Conservation (phyloP, 2,888 invertebrate species). For the Myopa tessellatipennis region DNA sequence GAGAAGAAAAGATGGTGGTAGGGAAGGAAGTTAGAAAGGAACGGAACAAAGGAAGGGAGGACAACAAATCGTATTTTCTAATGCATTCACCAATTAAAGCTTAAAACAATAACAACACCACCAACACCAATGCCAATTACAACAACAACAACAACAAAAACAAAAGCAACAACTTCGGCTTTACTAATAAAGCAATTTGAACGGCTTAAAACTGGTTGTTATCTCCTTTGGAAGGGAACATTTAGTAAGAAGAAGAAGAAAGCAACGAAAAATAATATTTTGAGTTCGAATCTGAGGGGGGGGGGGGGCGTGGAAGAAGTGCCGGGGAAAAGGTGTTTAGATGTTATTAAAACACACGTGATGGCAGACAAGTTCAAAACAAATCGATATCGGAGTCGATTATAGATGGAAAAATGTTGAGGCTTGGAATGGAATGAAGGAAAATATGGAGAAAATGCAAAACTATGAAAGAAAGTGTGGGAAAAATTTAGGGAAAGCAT, state of each 20-base stretch:
- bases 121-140: neutral
- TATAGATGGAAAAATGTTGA: neutral
- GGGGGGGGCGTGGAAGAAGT: neutral
- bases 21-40: neutral
- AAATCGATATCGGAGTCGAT: conserved; percentile 3
- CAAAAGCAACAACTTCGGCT: neutral
- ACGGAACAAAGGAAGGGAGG: neutral
- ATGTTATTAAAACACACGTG: neutral
- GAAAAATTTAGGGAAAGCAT: too few species aligned
- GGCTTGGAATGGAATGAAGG: too few species aligned
- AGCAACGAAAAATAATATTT: too few species aligned
- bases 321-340: too few species aligned
- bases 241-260: neutral
- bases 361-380: conserved; percentile 14
- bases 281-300: too few species aligned
- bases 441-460: too few species aligned
- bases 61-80: neutral
- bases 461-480: too few species aligned
- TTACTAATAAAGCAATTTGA: conserved; percentile 29
- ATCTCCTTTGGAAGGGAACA: conserved; percentile 2
- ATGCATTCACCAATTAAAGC: neutral
- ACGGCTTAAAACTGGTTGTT: conserved; percentile 21
- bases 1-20: neutral
- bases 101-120: neutral
- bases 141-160: neutral